phyloP scores from a whole-genome alignment of 2,797 vertebrate genomes.

The Odontamblyopus lacepedii region DNA sequence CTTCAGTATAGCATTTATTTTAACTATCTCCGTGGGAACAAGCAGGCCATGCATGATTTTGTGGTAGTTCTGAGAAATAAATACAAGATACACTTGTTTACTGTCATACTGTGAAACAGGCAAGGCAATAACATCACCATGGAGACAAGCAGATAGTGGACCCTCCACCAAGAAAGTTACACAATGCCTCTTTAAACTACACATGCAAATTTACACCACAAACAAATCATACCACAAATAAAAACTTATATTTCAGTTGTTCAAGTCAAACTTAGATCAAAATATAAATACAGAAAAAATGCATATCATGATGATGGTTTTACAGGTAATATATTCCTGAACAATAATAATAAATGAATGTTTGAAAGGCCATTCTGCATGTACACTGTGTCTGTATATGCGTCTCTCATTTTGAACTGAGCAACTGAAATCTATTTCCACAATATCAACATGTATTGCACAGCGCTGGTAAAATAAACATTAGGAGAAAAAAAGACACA shows the following conservation, averaged over 20 bases:
- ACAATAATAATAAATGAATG: constrained; percentile 1
- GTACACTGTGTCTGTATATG: not conserved
- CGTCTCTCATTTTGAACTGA: not conserved
- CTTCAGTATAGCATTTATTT: too few species aligned
- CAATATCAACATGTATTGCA: not conserved
- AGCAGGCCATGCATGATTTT: too few species aligned
- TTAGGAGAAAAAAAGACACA: constrained; percentile 41
- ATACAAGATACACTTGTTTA: too few species aligned
- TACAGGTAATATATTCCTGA: not conserved
- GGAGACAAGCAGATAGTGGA: too few species aligned
- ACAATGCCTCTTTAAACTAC: constrained; percentile 17
- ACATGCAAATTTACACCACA: constrained; percentile 44
- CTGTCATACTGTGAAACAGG: too few species aligned
- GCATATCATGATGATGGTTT: not conserved
- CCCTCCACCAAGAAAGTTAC: too few species aligned
- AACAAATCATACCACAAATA: constrained; percentile 5
- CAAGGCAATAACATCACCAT: too few species aligned
- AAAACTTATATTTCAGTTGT: constrained; percentile 4
- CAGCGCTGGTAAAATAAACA: constrained; percentile 22
- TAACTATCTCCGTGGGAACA: too few species aligned
- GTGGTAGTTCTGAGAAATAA: too few species aligned
- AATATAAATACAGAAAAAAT: not conserved
- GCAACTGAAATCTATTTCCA: constrained; percentile 1
- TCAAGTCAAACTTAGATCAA: not conserved
- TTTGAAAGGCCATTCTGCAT: not conserved